These are phyloP conservation scores for Gastracanthus pulcherrimus DNA, from an alignment of 2,888 invertebrate species.

Conservation along the genomic window DNA sequence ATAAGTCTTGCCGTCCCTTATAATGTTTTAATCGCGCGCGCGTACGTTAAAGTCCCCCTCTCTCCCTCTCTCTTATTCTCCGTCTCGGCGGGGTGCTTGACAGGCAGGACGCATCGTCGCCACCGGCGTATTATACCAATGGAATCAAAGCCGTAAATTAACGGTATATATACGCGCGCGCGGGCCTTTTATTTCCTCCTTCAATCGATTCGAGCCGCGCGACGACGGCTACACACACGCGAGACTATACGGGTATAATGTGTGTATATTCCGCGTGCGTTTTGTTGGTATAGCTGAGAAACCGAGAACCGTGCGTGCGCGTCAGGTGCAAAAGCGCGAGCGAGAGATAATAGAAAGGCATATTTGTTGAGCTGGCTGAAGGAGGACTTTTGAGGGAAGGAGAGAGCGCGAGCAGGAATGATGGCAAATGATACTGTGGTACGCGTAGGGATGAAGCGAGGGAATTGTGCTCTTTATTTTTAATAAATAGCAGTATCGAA, in stretches of 20 bases:
- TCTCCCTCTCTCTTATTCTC: not conserved
- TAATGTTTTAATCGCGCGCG: conserved; percentile 53
- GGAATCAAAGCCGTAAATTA: conserved; percentile 55
- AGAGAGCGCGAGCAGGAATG: not conserved
- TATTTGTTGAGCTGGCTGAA: not conserved
- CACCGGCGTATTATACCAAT: conserved; percentile 42
- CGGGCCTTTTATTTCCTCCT: conserved; percentile 50
- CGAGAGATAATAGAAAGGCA: not conserved
- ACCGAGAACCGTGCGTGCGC: too few species aligned
- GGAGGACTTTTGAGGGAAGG: not conserved
- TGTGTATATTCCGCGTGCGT: too few species aligned
- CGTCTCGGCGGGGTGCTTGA: conserved; percentile 52
- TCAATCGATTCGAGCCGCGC: conserved; percentile 27
- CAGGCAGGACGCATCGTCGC: conserved; percentile 60
- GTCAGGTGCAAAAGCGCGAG: too few species aligned
- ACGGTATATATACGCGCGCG: conserved; percentile 27
- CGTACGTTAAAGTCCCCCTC: conserved; percentile 40
- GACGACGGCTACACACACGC: not conserved
- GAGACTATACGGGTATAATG: too few species aligned
- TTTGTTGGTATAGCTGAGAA: not conserved
- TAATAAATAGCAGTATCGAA: too few species aligned
- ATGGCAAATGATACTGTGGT: too few species aligned
- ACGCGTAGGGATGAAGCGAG: not conserved
- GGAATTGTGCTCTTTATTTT: too few species aligned
- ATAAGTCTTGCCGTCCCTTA: conserved; percentile 14